Conservation (phyloP, 2,888 invertebrate genomes). For the Reticulitermes lucifugus region DNA sequence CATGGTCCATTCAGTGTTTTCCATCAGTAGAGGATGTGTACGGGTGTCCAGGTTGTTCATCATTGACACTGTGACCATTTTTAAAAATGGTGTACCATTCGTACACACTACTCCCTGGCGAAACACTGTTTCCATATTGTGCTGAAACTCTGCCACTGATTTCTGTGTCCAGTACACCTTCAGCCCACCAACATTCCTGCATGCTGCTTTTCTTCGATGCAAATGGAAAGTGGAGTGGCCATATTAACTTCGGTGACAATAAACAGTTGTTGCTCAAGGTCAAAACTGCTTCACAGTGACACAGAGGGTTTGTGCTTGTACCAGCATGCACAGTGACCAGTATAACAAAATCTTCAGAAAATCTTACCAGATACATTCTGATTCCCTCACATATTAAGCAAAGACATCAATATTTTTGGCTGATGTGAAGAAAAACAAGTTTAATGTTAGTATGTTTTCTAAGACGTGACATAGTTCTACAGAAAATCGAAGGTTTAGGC, state of each 20-base stretch:
- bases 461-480: too few species aligned
- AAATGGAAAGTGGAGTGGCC: neutral
- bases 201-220: neutral
- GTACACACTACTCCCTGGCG: conserved; percentile 38
- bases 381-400: too few species aligned
- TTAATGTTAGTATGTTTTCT: too few species aligned
- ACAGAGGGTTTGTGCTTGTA: too few species aligned
- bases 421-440: too few species aligned
- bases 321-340: too few species aligned
- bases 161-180: conserved; percentile 31
- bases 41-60: conserved; percentile 35
- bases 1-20: conserved; percentile 5
- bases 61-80: conserved; percentile 40
- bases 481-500: too few species aligned
- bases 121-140: conserved; percentile 45
- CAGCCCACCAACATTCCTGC: neutral
- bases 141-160: conserved; percentile 34
- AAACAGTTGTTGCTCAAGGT: too few species aligned
- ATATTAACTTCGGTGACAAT: neutral
- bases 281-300: too few species aligned
- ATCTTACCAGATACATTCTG: too few species aligned
- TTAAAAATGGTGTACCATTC: conserved; percentile 45
- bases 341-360: too few species aligned
- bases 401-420: too few species aligned
- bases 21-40: conserved; percentile 4